phyloP scores from a whole-genome alignment of 2,888 invertebrate species.

The Priocnemis perturbator region DNA sequence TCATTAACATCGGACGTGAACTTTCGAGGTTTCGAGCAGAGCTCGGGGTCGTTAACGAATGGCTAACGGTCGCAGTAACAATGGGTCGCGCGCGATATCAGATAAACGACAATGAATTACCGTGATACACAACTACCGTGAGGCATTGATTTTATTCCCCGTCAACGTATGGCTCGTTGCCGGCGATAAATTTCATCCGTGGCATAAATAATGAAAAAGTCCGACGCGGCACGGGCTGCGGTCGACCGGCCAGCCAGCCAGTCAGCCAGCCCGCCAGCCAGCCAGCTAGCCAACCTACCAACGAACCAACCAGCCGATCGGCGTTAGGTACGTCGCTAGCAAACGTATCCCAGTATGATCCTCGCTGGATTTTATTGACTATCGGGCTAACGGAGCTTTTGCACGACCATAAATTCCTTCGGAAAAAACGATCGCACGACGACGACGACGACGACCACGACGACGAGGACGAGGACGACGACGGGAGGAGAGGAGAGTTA shows the following conservation, averaged over 20 bases:
- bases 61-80: constrained; percentile 3
- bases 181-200: constrained; percentile 29
- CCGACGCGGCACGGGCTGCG: constrained; percentile 2
- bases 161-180: constrained; percentile 9
- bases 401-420: constrained; percentile 34
- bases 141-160: constrained; percentile 24
- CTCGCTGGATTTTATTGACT: constrained; percentile 37
- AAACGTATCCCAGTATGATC: constrained; percentile 19
- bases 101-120: constrained; percentile 25
- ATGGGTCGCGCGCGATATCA: constrained; percentile 11
- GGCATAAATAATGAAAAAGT: constrained; percentile 29
- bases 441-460: no score
- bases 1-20: constrained; percentile 2
- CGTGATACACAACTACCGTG: constrained; percentile 6
- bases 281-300: no score
- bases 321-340: no score
- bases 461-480: not conserved
- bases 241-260: no score
- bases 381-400: constrained; percentile 35
- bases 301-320: no score
- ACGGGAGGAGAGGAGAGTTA: constrained; percentile 35
- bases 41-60: constrained; percentile 9
- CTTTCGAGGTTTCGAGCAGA: constrained; percentile 6
- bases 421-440: constrained; percentile 39
- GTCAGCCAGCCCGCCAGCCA: no score